Evolutionary conservation across 2,113 vertebrate species (phyloP).

Genomic region (Myodes glareolus): DNA sequence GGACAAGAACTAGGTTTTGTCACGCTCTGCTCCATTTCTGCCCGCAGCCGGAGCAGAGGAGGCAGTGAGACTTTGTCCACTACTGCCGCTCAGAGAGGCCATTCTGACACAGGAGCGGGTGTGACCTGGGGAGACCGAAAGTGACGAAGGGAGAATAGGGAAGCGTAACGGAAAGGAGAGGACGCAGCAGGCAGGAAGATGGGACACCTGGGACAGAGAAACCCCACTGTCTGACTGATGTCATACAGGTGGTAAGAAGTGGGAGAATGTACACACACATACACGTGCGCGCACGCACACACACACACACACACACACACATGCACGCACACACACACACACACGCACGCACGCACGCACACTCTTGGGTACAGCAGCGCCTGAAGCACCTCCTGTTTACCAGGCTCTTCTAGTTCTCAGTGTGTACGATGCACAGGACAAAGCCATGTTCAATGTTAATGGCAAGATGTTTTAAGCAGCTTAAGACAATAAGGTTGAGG

Average conservation of each 20-base stretch:
- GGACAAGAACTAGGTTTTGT: not conserved
- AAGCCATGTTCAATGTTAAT: fast-evolving
- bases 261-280: not conserved
- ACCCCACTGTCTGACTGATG: not conserved
- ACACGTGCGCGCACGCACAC: not conserved
- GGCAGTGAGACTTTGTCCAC: not conserved
- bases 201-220: not conserved
- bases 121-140: fast-evolving
- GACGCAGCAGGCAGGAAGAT: not conserved
- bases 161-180: not conserved
- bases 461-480: not conserved
- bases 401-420: not conserved
- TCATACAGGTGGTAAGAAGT: not conserved
- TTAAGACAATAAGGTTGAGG: not conserved
- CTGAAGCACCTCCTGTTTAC: fast-evolving
- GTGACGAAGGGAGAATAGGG: too few species aligned
- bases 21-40: too few species aligned
- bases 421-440: fast-evolving
- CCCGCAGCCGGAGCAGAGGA: not conserved
- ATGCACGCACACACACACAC: not conserved
- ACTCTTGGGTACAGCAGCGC: not conserved
- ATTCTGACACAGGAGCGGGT: fast-evolving
- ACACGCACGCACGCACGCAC: not conserved
- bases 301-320: not conserved
- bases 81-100: not conserved